phyloP scores from a whole-genome alignment of 2,888 invertebrate species.

The Anaspis maculata region DNA sequence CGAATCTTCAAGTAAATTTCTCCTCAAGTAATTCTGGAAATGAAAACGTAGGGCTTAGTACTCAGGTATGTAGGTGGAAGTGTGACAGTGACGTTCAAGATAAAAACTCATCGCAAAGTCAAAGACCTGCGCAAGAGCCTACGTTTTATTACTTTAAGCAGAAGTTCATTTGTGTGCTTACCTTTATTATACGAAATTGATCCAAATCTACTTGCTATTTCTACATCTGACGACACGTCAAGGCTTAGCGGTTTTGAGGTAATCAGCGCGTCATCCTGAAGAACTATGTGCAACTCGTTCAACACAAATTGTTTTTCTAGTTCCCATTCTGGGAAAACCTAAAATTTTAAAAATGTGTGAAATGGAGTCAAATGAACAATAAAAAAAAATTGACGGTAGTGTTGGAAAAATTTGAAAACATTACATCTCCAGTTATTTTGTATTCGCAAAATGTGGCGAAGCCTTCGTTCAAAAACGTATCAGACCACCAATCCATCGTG shows the following conservation, averaged over 20 bases:
- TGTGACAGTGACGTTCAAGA: no score
- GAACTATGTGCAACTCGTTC: conserved; percentile 17
- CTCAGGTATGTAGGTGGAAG: no score
- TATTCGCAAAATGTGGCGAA: conserved; percentile 71
- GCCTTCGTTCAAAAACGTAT: conserved; percentile 67
- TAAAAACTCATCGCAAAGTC: no score
- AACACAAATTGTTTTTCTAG: conserved; percentile 22
- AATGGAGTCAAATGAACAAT: not conserved
- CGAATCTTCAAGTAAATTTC: no score
- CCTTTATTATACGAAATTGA: conserved; percentile 55
- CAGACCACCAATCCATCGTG: conserved; percentile 68
- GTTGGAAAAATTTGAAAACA: conserved; percentile 1
- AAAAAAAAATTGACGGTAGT: not conserved
- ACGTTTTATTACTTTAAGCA: no score
- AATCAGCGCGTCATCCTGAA: conserved; percentile 15
- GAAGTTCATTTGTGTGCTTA: no score
- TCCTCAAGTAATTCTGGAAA: no score
- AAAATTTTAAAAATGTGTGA: conserved; percentile 2
- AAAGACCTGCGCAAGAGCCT: no score
- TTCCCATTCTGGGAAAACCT: conserved; percentile 16
- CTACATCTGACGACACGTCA: conserved; percentile 49
- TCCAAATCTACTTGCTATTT: conserved; percentile 49
- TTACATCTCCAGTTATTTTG: conserved; percentile 34
- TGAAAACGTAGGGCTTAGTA: no score
- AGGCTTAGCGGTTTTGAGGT: conserved; percentile 32